Evolutionary conservation across 1,140 invertebrate species (phyloP).

Genomic region (Melitaea cinxia): DNA sequence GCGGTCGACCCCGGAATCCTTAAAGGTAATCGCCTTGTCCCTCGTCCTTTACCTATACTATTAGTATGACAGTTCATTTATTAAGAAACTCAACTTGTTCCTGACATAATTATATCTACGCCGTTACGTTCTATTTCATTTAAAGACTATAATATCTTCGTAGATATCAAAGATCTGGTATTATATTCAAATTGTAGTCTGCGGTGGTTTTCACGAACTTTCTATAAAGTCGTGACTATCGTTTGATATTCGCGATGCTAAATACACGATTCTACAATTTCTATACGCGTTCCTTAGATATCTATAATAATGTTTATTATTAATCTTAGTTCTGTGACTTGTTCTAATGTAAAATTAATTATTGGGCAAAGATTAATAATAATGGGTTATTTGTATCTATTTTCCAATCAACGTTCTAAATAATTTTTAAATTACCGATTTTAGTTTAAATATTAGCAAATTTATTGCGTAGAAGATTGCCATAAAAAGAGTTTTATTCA

Average conservation of each 20-base stretch:
- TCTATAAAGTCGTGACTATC: slow-evolving; percentile 44
- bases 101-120: neutral
- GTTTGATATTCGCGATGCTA: slow-evolving; percentile 24
- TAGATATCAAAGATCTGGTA: slow-evolving; percentile 27
- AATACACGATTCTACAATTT: slow-evolving; percentile 34
- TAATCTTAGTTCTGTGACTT: neutral
- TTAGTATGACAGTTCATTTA: too few species aligned
- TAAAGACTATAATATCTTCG: neutral
- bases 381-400: too few species aligned
- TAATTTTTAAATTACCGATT: too few species aligned
- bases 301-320: neutral
- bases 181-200: slow-evolving; percentile 34
- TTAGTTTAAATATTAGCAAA: too few species aligned
- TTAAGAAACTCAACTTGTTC: too few species aligned
- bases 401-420: too few species aligned
- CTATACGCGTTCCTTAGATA: slow-evolving; percentile 15
- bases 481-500: too few species aligned
- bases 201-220: slow-evolving; percentile 41
- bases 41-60: too few species aligned
- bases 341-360: neutral
- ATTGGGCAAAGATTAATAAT: neutral
- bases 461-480: too few species aligned
- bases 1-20: too few species aligned
- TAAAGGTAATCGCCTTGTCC: too few species aligned
- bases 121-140: slow-evolving; percentile 1